A percentile compares a stretch with the other conserved stretches of the same genome.
These are phyloP conservation scores for Hylia prasina DNA, from an alignment of 2,113 vertebrate species.

Conservation along the genomic window DNA sequence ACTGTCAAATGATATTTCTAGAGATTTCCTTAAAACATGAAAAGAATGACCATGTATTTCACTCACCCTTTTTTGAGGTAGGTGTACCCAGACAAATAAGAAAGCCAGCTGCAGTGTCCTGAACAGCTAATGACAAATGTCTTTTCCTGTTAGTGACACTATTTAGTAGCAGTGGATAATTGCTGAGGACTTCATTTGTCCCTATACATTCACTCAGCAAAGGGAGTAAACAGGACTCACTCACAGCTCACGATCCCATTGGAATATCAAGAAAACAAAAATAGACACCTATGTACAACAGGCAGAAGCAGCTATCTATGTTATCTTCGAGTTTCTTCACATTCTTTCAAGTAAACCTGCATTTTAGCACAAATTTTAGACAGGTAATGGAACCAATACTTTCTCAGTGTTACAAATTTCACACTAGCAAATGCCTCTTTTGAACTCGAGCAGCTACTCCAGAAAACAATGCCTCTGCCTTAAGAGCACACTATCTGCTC, in stretches of 20 bases:
- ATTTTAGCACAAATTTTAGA: not conserved
- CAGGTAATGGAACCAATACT: not conserved
- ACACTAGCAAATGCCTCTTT: not conserved
- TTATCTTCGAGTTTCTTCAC: not conserved
- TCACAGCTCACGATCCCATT: accelerated
- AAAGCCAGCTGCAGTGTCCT: not conserved
- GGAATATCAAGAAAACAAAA: not conserved
- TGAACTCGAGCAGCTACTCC: not conserved
- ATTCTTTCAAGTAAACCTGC: not conserved
- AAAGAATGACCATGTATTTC: not conserved
- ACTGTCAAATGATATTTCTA: not conserved
- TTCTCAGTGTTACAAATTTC: not conserved
- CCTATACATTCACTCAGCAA: not conserved
- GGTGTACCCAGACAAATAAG: not conserved
- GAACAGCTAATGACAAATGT: not conserved
- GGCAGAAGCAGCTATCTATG: not conserved
- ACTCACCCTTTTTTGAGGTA: not conserved
- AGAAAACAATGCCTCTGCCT: not conserved
- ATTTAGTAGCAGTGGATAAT: not conserved
- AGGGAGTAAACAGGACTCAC: not conserved
- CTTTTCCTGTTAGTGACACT: not conserved
- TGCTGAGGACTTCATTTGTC: not conserved
- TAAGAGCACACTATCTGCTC: not conserved
- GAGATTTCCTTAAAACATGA: not conserved
- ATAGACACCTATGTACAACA: not conserved